phyloP scores from a whole-genome alignment of 1,140 invertebrate genomes.

The Pseudomyrmex concolor region DNA sequence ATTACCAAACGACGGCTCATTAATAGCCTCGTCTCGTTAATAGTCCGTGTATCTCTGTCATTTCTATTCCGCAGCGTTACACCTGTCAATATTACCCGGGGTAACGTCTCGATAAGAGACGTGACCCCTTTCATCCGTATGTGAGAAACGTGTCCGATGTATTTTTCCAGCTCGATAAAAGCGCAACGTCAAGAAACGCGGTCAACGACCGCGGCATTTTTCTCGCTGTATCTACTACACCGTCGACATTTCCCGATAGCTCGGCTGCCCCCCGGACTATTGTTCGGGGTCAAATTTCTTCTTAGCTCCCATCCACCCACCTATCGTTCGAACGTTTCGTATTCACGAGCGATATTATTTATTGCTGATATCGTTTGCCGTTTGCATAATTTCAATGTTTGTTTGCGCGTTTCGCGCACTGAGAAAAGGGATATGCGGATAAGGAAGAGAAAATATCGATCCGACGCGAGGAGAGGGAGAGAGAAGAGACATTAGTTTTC shows the following conservation, averaged over 20 bases:
- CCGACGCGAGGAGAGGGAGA: neutral
- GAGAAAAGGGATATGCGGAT: slow-evolving; percentile 2
- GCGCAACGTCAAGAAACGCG: slow-evolving; percentile 32
- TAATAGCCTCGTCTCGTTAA: slow-evolving; percentile 47
- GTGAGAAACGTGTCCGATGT: neutral
- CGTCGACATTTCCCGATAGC: slow-evolving; percentile 26
- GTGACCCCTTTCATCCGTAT: neutral
- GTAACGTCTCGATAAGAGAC: slow-evolving; percentile 27
- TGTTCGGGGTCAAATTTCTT: slow-evolving; percentile 29
- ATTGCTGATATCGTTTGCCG: slow-evolving; percentile 12
- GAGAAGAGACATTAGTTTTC: slow-evolving; percentile 38
- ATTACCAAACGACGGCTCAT: slow-evolving; percentile 26
- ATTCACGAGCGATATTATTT: slow-evolving; percentile 32
- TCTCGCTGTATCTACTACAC: slow-evolving; percentile 23
- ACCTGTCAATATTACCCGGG: slow-evolving; percentile 5
- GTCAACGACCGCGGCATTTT: slow-evolving; percentile 37
- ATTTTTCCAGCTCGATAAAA: slow-evolving; percentile 39
- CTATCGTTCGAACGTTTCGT: slow-evolving; percentile 2
- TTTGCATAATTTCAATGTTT: slow-evolving; percentile 29
- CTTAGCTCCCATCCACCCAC: neutral
- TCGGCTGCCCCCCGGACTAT: neutral
- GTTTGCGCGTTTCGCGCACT: neutral
- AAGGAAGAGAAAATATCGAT: slow-evolving; percentile 3
- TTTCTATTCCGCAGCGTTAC: slow-evolving; percentile 23
- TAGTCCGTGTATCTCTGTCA: slow-evolving; percentile 4